A percentile compares a stretch with the other conserved stretches of the same genome.
Conservation (phyloP, 2,888 invertebrate species). For the Pammene aurita region DNA sequence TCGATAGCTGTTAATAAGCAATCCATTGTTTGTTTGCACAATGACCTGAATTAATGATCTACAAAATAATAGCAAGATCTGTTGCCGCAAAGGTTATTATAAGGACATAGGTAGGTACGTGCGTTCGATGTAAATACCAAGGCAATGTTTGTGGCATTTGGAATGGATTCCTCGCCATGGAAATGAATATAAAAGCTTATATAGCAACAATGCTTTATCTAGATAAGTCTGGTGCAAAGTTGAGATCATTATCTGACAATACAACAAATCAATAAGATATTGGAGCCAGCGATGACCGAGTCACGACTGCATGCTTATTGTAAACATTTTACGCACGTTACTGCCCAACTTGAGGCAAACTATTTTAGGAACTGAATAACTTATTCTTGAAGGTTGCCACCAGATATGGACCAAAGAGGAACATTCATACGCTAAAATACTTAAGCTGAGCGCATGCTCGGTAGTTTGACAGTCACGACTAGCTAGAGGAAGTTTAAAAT, state of each 20-base stretch:
- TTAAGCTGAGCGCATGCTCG: slow-evolving; percentile 6
- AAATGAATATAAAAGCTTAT: slow-evolving; percentile 28
- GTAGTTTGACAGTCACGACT: slow-evolving; percentile 33
- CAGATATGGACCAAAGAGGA: slow-evolving; percentile 34
- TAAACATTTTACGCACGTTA: slow-evolving; percentile 54
- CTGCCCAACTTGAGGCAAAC: slow-evolving; percentile 51
- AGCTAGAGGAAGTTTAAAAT: slow-evolving; percentile 34
- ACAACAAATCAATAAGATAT: slow-evolving; percentile 63
- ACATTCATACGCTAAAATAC: slow-evolving; percentile 27
- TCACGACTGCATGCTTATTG: slow-evolving; percentile 52
- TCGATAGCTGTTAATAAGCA: slow-evolving; percentile 53
- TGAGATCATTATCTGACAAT: slow-evolving; percentile 65
- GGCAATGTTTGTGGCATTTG: slow-evolving; percentile 54
- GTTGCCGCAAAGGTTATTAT: slow-evolving; percentile 52
- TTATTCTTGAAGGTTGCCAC: slow-evolving; percentile 52
- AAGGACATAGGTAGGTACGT: slow-evolving; percentile 41
- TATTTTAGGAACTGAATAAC: slow-evolving; percentile 58
- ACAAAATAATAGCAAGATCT: slow-evolving; percentile 34
- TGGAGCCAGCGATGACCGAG: slow-evolving; percentile 45
- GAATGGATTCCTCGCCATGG: slow-evolving; percentile 33
- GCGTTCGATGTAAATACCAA: slow-evolving; percentile 57
- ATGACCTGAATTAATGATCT: slow-evolving; percentile 40
- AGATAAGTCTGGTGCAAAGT: slow-evolving; percentile 53
- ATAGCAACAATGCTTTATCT: slow-evolving; percentile 46
- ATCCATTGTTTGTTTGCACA: slow-evolving; percentile 42